Conservation (phyloP, 2,113 vertebrate species). For the Marmota flaviventris region DNA sequence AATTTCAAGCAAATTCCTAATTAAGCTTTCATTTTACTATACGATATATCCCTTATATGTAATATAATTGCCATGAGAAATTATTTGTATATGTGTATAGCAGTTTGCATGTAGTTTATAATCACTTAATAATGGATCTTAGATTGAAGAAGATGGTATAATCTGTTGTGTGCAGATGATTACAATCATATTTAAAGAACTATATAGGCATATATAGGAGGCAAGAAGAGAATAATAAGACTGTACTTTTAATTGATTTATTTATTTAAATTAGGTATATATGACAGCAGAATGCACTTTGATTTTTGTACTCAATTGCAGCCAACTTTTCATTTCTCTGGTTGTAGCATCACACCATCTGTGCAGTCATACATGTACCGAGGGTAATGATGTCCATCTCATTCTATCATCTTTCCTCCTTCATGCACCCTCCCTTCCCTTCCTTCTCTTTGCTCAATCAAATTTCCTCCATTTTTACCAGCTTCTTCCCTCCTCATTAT, state of each 20-base stretch:
- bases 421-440: too few species aligned
- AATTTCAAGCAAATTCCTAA: constrained; percentile 8
- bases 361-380: too few species aligned
- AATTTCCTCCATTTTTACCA: too few species aligned
- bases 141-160: not conserved
- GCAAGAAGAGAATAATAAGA: not conserved
- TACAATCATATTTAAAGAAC: not conserved
- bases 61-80: constrained; percentile 12
- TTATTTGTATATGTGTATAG: not conserved
- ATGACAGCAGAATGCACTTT: too few species aligned
- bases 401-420: too few species aligned
- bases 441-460: too few species aligned
- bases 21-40: not conserved
- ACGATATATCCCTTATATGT: not conserved
- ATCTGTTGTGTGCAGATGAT: not conserved
- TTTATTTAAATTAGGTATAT: too few species aligned
- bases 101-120: not conserved
- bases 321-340: too few species aligned
- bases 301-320: too few species aligned
- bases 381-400: too few species aligned
- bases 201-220: not conserved
- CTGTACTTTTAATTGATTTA: not conserved
- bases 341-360: too few species aligned
- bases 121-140: constrained; percentile 2
- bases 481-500: too few species aligned